Evolutionary conservation across 1,140 invertebrate genomes (phyloP).

Genomic region (Diorhabda elongata): DNA sequence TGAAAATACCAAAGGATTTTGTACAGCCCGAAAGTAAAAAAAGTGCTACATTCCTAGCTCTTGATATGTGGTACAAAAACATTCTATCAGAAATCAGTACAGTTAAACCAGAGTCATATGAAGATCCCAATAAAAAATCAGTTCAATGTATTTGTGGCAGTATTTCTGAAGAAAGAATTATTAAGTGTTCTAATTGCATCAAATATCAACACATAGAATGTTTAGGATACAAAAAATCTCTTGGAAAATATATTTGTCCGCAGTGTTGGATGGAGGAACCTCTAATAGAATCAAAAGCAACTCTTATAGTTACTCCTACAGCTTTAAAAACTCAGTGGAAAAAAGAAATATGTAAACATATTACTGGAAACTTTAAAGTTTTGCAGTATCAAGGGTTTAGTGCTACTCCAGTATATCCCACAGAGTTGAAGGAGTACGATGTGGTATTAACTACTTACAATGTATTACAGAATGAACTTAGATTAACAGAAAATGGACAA

Average conservation of each 20-base stretch:
- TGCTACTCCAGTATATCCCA: conserved; percentile 63
- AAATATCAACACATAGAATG: conserved; percentile 60
- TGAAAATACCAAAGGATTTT: conserved; percentile 28
- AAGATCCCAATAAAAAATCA: conserved; percentile 14
- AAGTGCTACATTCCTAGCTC: conserved; percentile 26
- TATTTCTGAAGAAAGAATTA: conserved; percentile 34
- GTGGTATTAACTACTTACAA: conserved; percentile 72
- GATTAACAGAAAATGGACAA: conserved; percentile 44
- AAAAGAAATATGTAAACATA: conserved; percentile 67
- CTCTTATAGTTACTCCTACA: conserved; percentile 70
- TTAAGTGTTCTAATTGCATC: conserved; percentile 55
- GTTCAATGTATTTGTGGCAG: conserved; percentile 45
- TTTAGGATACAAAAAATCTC: conserved; percentile 51
- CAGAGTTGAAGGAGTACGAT: conserved; percentile 62
- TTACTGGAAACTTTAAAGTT: conserved; percentile 55
- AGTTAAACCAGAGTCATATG: neutral
- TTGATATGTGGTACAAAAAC: conserved; percentile 36
- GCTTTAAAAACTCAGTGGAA: conserved; percentile 70
- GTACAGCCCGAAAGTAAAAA: conserved; percentile 25
- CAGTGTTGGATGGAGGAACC: conserved; percentile 57
- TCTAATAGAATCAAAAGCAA: conserved; percentile 56
- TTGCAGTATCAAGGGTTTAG: conserved; percentile 55
- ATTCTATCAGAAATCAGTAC: conserved; percentile 28
- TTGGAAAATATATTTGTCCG: conserved; percentile 56
- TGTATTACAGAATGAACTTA: conserved; percentile 59